Evolutionary conservation across 2,888 invertebrate species (phyloP).

Genomic region (Tachina lurida): DNA sequence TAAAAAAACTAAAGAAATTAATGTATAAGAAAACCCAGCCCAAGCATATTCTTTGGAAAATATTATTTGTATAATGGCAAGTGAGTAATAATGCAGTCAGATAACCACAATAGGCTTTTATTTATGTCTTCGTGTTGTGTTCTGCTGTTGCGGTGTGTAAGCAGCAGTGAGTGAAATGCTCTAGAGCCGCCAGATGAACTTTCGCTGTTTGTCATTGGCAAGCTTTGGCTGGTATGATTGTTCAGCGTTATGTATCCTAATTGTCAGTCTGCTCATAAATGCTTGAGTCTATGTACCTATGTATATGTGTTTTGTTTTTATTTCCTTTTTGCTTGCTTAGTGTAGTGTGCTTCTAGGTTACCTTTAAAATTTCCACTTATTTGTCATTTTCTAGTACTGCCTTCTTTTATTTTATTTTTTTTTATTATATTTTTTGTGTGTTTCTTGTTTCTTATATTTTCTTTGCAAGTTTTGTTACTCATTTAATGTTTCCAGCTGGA

Average conservation of each 20-base stretch:
- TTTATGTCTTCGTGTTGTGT: slow-evolving; percentile 23
- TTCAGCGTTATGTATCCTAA: slow-evolving; percentile 20
- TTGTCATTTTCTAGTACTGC: slow-evolving; percentile 13
- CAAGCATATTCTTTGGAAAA: slow-evolving; percentile 3
- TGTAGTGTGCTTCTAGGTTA: slow-evolving; percentile 53
- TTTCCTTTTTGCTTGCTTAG: slow-evolving; percentile 7
- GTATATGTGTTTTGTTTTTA: background rate
- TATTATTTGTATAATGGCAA: background rate
- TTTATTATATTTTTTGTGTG: background rate
- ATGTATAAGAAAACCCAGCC: slow-evolving; percentile 58
- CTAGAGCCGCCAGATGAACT: slow-evolving; percentile 60
- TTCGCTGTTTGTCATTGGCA: slow-evolving; percentile 36
- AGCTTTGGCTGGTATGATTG: background rate
- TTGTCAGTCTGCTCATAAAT: slow-evolving; percentile 50
- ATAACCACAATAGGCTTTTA: slow-evolving; percentile 31
- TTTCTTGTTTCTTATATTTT: slow-evolving; percentile 24
- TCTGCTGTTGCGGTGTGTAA: slow-evolving; percentile 20
- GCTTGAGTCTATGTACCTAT: background rate
- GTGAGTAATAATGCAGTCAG: slow-evolving; percentile 18
- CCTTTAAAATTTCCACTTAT: slow-evolving; percentile 42
- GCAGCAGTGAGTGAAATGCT: slow-evolving; percentile 54
- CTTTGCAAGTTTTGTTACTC: slow-evolving; percentile 20
- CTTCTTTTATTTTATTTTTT: no score
- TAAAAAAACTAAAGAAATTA: slow-evolving; percentile 5
- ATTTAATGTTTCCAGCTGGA: slow-evolving; percentile 60